A percentile compares a stretch with the other conserved stretches of the same genome.
Conservation (phyloP, 2,113 vertebrate genomes). For the Sceloporus tristichus region DNA sequence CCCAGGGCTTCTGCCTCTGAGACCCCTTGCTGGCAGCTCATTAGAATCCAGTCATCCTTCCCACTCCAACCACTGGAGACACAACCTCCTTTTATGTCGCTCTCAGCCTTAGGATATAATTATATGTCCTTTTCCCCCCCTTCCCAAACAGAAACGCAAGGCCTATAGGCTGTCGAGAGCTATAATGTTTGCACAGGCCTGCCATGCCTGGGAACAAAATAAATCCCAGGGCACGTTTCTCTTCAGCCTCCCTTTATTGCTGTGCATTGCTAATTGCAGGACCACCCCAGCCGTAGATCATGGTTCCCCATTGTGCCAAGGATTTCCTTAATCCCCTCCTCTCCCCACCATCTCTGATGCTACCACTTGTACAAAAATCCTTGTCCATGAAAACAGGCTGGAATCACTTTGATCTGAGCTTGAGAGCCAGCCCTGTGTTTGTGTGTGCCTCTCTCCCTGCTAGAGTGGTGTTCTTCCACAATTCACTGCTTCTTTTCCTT, state of each 20-base stretch:
- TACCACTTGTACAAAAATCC: neutral
- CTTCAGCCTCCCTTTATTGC: neutral
- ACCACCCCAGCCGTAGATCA: slow-evolving; percentile 20
- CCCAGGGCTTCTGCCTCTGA: neutral
- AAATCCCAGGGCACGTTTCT: slow-evolving; percentile 1
- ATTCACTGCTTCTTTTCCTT: neutral
- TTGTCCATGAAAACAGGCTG: too few species aligned
- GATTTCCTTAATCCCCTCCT: slow-evolving; percentile 32
- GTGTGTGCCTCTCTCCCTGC: neutral
- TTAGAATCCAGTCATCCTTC: slow-evolving; percentile 14
- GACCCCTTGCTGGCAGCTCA: neutral
- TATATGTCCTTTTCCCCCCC: neutral
- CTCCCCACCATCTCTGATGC: neutral
- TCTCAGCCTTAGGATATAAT: slow-evolving; percentile 20
- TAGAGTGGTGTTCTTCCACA: slow-evolving; percentile 13
- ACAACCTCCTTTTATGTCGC: neutral
- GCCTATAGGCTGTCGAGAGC: neutral
- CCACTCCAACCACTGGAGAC: slow-evolving; percentile 11
- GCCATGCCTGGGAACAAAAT: slow-evolving; percentile 4
- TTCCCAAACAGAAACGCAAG: neutral
- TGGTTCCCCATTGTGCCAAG: slow-evolving; percentile 20
- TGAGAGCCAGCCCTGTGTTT: neutral
- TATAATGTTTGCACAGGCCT: slow-evolving; percentile 31
- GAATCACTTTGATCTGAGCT: slow-evolving; percentile 24
- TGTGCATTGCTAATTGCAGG: slow-evolving; percentile 8